Percentiles rank a stretch among this genome's conserved stretches.
Conservation (phyloP, 2,797 vertebrate genomes). For the Labeo calbasu region DNA sequence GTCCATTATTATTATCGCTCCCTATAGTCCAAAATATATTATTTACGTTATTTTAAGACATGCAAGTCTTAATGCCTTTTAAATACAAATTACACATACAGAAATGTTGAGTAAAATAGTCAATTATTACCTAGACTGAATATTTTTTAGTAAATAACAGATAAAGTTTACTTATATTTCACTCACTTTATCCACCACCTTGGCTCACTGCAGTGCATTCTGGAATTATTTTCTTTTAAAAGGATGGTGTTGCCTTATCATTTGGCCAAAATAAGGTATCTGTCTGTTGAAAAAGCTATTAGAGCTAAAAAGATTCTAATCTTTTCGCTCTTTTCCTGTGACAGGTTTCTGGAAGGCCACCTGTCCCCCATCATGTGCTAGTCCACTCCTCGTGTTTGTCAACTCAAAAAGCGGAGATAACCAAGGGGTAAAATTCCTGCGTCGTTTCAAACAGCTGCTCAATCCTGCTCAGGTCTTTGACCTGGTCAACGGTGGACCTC, state of each 20-base stretch:
- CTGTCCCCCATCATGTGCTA: conserved; percentile 95
- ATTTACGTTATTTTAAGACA: no score
- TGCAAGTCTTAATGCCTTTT: background rate
- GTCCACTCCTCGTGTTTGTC: conserved; percentile 96
- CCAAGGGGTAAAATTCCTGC: conserved; percentile 97
- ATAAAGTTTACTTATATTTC: background rate
- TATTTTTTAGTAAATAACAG: background rate
- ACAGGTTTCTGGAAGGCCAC: conserved; percentile 98
- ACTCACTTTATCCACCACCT: background rate
- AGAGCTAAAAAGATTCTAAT: background rate
- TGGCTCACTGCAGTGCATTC: background rate
- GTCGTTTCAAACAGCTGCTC: conserved; percentile 97
- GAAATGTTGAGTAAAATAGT: background rate
- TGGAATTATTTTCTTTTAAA: background rate
- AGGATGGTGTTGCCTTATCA: background rate
- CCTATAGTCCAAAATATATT: no score
- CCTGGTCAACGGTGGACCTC: conserved; percentile 96
- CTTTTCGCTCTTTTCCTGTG: conserved; percentile 56
- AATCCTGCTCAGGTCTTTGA: conserved; percentile 99
- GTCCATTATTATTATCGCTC: no score
- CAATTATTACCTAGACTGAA: background rate
- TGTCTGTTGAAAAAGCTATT: background rate
- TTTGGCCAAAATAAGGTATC: background rate
- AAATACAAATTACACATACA: background rate
- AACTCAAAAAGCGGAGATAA: conserved; percentile 99